Percentiles rank a stretch among this genome's conserved stretches.
phyloP scores from a whole-genome alignment of 2,797 vertebrate genomes.

The Typhlichthys subterraneus region DNA sequence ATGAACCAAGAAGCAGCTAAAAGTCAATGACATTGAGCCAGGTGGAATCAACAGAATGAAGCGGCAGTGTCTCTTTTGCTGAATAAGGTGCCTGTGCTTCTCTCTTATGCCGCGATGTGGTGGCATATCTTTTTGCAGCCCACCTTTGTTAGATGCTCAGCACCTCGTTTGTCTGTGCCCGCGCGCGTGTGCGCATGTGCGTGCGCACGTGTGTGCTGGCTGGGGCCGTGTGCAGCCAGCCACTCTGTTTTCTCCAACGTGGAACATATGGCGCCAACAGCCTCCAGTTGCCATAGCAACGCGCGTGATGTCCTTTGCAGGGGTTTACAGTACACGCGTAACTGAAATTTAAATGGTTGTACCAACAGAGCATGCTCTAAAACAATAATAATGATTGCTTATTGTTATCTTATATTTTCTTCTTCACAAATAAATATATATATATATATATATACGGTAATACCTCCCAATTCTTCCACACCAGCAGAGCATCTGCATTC shows the following conservation, averaged over 20 bases:
- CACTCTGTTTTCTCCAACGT: constrained; percentile 26
- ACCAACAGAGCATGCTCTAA: background rate
- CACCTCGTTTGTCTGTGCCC: constrained; percentile 5
- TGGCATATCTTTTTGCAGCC: background rate
- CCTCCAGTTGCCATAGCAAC: constrained; percentile 73
- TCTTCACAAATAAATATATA: too few species aligned
- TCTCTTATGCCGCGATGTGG: background rate
- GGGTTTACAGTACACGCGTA: constrained; percentile 8
- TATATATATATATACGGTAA: too few species aligned
- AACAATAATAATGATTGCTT: too few species aligned
- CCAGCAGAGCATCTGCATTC: too few species aligned
- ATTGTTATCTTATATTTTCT: too few species aligned
- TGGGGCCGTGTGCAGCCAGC: constrained; percentile 30
- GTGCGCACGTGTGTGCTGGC: background rate
- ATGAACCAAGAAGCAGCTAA: constrained; percentile 4
- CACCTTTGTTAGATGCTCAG: background rate
- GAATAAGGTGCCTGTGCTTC: constrained; percentile 17
- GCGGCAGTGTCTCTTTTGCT: constrained; percentile 11
- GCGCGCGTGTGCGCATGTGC: background rate
- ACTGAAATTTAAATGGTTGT: constrained; percentile 15
- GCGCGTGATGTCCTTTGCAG: constrained; percentile 35
- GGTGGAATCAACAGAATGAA: constrained; percentile 4
- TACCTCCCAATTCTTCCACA: too few species aligned
- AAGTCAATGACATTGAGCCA: background rate
- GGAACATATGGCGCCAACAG: constrained; percentile 68